Evolutionary conservation across 2,888 invertebrate species (phyloP).

Genomic region (Dynastes maya): DNA sequence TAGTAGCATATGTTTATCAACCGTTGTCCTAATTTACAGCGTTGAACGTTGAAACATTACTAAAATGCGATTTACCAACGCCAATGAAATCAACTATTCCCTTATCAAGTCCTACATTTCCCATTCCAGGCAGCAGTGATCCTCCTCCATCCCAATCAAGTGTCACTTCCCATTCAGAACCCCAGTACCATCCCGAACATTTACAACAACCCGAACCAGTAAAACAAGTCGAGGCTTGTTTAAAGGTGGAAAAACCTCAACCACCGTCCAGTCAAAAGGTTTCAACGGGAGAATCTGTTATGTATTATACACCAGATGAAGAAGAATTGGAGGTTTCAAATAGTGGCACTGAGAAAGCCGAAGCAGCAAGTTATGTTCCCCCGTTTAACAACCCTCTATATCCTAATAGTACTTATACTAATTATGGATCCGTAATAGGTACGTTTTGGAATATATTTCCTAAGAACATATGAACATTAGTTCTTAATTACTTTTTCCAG

Average conservation of each 20-base stretch:
- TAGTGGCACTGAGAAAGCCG: slow-evolving; percentile 57
- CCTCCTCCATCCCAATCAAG: slow-evolving; percentile 37
- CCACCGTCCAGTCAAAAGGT: slow-evolving; percentile 18
- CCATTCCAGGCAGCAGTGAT: slow-evolving; percentile 64
- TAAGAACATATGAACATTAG: background rate
- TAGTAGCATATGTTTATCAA: background rate
- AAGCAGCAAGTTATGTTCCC: slow-evolving; percentile 67
- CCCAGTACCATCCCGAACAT: slow-evolving; percentile 50
- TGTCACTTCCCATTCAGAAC: slow-evolving; percentile 42
- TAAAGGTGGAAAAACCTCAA: slow-evolving; percentile 24
- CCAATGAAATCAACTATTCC: slow-evolving; percentile 60
- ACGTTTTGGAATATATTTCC: slow-evolving; percentile 51
- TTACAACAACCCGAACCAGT: slow-evolving; percentile 34
- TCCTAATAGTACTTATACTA: slow-evolving; percentile 67
- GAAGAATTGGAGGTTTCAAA: slow-evolving; percentile 59
- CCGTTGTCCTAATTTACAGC: slow-evolving; percentile 58
- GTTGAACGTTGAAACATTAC: slow-evolving; percentile 65
- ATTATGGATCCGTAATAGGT: slow-evolving; percentile 67
- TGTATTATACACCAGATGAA: slow-evolving; percentile 68
- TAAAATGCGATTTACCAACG: slow-evolving; percentile 65
- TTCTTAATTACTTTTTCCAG: slow-evolving; percentile 58
- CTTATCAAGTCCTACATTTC: slow-evolving; percentile 64
- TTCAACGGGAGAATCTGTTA: slow-evolving; percentile 56
- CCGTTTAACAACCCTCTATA: slow-evolving; percentile 70
- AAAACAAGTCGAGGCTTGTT: slow-evolving; percentile 28